These are phyloP conservation scores for Idaea biselata DNA, from an alignment of 2,888 invertebrate genomes.

Conservation along the genomic window DNA sequence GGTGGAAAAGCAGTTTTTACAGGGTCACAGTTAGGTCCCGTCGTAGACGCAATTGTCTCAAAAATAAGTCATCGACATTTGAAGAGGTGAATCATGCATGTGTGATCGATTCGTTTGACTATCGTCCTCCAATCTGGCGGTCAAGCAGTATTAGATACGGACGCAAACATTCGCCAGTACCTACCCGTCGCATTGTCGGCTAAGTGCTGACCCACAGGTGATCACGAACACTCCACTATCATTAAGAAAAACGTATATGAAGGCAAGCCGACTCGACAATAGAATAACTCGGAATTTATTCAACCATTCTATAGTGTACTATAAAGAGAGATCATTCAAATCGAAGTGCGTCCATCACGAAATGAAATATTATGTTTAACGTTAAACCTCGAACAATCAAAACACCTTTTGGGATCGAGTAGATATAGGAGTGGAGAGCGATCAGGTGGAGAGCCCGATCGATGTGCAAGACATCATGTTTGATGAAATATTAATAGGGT, in stretches of 20 bases:
- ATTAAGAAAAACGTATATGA: background rate
- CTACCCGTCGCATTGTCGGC: background rate
- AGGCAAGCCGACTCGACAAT: constrained; percentile 5
- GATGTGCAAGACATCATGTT: constrained; percentile 40
- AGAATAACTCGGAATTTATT: constrained; percentile 1
- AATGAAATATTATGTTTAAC: constrained; percentile 48
- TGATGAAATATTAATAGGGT: constrained; percentile 71
- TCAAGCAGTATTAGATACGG: background rate
- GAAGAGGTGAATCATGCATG: constrained; percentile 15
- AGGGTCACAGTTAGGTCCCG: background rate
- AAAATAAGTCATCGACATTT: constrained; percentile 19
- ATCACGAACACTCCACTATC: background rate
- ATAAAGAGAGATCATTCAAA: constrained; percentile 22
- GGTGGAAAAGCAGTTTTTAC: background rate
- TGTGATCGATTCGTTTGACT: background rate
- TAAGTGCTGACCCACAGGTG: background rate
- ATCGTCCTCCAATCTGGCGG: background rate
- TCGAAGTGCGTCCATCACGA: constrained; percentile 15
- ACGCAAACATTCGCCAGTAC: background rate
- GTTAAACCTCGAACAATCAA: constrained; percentile 43
- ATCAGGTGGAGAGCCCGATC: constrained; percentile 35
- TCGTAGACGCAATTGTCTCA: constrained; percentile 11
- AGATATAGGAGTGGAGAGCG: constrained; percentile 24
- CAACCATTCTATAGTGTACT: constrained; percentile 7
- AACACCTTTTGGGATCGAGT: constrained; percentile 37